Evolutionary conservation across 2,888 invertebrate genomes (phyloP), one percentile per base, ranked within the genome.

Genomic region (Allophyes oxyacanthae): DNA sequence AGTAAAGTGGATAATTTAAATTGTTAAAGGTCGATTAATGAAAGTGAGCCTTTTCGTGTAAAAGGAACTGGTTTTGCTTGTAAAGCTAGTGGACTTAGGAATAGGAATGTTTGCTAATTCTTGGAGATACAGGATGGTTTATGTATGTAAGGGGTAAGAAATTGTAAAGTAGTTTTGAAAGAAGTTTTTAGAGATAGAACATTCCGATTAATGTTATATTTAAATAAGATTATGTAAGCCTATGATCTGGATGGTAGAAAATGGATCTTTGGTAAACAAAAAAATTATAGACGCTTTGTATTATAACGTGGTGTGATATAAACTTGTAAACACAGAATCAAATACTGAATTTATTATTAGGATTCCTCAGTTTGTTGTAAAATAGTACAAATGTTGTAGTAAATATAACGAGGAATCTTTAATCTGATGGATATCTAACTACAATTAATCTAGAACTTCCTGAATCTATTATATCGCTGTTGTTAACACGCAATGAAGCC

Each of bases 1-100:
- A 58, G 70, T 74, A 65, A 77, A 77, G 77, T 72, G 73, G 78
- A 75, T 74, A 61, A 72, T 79, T 74, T 77, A 83, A 72, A 73
- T 77, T 66, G 64, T 65, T 66, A 54, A 74, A 72, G 73, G 72
- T 60, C 70, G 66, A 66, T 75, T 69, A 67, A 76, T 75, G 80
- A 82, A 72, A 68, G 62, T 50, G 48, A 67, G 59, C 68, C 50
- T 68, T 69, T 69, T 69, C 49, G 26, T 68, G 64, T 64, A 55
- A 52, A 50, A 37, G 52, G 44, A 64, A 69, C 64, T 37, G 42
- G 67, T 67, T 67, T 42, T 4, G 54, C 42, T 55, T 58, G 50
- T 58, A 51, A 58, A 63, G 34, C 15, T 48, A 28, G 33, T 57
- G 34, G 58, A 53, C 20, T 50, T 65, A 56, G 63, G 13, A 44